Evolutionary conservation across 2,113 vertebrate species (phyloP), one percentile per base, ranked within the genome.

Genomic region (Monarcha castaneiventris): DNA sequence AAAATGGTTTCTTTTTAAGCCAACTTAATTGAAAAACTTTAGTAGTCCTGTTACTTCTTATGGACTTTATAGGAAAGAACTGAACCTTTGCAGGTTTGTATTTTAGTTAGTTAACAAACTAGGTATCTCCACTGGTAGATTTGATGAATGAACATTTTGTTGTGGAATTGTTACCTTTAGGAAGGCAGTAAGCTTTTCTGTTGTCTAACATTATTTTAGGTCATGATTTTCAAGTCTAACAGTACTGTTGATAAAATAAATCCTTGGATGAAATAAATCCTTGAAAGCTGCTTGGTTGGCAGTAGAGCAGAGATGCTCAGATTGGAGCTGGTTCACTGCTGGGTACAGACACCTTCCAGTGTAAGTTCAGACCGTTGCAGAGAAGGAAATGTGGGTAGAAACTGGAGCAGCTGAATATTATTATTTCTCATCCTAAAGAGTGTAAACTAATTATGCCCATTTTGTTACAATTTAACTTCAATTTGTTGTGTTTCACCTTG

Each of bases 321-420:
- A 16, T 18, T 67, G 26, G 35, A 82, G 56, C 43, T 58, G 43
- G 27, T 61, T 72, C 22, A 16, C 25, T 77, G 44, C n/a, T 33
- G 35, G 52, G 52, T 16, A 26, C 15, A 15, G 61, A 16, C 13
- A 23, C 3, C 29, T 49, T 82, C 66, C 58, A 32, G 14, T 44
- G 5, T 35, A 43, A 44, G 11, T 35, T 59, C 32, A 63, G 33
- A 23, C 20, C 0, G 0, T n/a, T 67, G 16, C 39, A 43, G 10
- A n/a, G 35, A 68, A 69, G 9, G 46, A 64, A 84, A 21, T 33
- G 16, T 9, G 48, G 23, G 9, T 72, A 39, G 49, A 69, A 93
- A 30, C 37, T 48, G 14, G 10, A 68, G 7, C 10, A 69, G 30
- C 10, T 48, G 18, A 43, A 17, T 74, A 29, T 41, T 29, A 6